Conservation (phyloP, 2,888 invertebrate species). For the Phanerotoma sp. region DNA sequence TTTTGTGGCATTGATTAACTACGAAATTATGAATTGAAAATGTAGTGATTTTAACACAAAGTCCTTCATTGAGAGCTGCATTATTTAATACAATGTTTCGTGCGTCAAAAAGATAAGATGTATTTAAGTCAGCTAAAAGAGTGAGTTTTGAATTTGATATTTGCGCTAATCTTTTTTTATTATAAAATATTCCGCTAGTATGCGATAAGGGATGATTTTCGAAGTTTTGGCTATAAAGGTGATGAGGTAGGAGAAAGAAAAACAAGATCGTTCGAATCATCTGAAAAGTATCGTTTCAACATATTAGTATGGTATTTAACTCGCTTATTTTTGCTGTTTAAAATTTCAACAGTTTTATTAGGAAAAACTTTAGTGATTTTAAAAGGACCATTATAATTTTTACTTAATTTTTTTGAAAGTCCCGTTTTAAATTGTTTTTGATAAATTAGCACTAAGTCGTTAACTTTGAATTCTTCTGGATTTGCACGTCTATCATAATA, state of each 20-base stretch:
- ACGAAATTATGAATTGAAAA: too few relatives aligned
- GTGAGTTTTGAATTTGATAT: conserved; percentile 4
- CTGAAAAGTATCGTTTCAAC: conserved; percentile 25
- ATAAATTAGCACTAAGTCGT: too few relatives aligned
- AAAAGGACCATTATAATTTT: conserved; percentile 24
- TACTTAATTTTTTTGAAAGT: conserved; percentile 3
- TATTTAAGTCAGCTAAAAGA: conserved; percentile 1
- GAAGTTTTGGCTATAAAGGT: neutral
- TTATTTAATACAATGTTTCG: neutral
- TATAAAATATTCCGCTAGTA: conserved; percentile 22
- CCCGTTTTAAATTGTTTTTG: too few relatives aligned
- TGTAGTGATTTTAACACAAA: too few relatives aligned
- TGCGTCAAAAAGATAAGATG: neutral
- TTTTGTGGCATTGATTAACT: too few relatives aligned
- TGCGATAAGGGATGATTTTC: neutral
- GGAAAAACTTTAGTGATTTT: conserved; percentile 25
- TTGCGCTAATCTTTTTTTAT: neutral
- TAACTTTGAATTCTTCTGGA: conserved; percentile 20
- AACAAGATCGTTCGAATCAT: conserved; percentile 7
- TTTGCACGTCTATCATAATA: conserved; percentile 32
- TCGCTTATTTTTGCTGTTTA: conserved; percentile 18
- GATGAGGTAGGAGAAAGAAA: conserved; percentile 3
- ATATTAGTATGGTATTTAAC: conserved; percentile 24
- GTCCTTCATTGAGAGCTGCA: neutral
- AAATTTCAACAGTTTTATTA: conserved; percentile 22